phyloP scores from a whole-genome alignment of 2,797 vertebrate species.

The Crypturellus tataupa region DNA sequence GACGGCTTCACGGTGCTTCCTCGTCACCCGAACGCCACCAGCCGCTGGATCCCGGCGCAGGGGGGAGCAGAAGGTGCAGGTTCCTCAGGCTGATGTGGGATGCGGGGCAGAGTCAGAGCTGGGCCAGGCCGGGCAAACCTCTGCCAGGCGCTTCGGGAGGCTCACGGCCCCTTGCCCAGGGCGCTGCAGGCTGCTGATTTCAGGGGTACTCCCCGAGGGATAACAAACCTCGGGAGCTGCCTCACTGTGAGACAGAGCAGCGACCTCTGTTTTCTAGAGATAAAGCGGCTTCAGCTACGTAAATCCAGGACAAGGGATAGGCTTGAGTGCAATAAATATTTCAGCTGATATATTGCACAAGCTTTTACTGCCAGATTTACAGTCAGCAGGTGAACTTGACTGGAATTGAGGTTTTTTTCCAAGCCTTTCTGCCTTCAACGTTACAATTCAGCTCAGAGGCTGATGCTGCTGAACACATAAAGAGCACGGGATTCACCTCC shows the following conservation, averaged over 20 bases:
- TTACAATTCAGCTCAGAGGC: background rate
- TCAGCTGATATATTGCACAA: background rate
- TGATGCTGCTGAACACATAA: background rate
- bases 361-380: background rate
- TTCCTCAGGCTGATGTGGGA: accelerated
- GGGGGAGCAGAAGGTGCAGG: background rate
- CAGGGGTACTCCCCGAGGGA: accelerated
- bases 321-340: background rate
- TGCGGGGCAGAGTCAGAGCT: background rate
- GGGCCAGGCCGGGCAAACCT: background rate
- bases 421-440: background rate
- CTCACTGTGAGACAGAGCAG: accelerated
- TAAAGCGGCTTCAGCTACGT: background rate
- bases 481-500: background rate
- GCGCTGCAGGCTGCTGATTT: background rate
- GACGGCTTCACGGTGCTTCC: background rate
- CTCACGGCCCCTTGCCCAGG: accelerated
- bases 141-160: background rate
- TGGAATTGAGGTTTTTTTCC: background rate
- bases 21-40: background rate
- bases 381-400: background rate
- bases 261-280: background rate
- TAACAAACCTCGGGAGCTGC: accelerated
- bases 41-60: background rate
- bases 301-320: background rate